phyloP scores from a whole-genome alignment of 2,113 vertebrate genomes.

The Eubucco bourcierii region DNA sequence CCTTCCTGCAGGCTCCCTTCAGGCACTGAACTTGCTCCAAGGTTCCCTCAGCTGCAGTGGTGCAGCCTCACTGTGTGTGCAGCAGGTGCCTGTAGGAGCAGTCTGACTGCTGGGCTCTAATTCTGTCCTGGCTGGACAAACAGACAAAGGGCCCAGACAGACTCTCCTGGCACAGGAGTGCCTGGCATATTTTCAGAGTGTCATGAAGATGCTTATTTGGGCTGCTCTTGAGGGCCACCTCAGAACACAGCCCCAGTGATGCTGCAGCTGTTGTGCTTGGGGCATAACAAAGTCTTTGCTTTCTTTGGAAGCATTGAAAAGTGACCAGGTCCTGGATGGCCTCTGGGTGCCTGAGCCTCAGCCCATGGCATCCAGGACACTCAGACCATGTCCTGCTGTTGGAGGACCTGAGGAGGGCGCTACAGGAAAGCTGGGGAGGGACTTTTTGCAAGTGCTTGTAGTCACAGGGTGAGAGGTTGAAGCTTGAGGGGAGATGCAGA shows the following conservation, averaged over 20 bases:
- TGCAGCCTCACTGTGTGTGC: background rate
- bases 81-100: background rate
- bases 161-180: conserved; percentile 45
- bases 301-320: conserved; percentile 60
- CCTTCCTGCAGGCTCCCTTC: too few species aligned
- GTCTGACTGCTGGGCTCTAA: conserved; percentile 28
- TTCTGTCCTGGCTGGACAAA: conserved; percentile 55
- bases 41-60: background rate
- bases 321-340: conserved; percentile 32
- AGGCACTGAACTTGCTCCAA: background rate
- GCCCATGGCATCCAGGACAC: background rate
- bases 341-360: conserved; percentile 2
- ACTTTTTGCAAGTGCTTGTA: too few species aligned
- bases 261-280: conserved; percentile 60
- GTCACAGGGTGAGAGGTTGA: too few species aligned
- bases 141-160: conserved; percentile 18
- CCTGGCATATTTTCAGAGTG: conserved; percentile 55
- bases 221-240: conserved; percentile 41
- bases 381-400: background rate
- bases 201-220: conserved; percentile 55
- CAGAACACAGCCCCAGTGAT: conserved; percentile 33
- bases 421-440: too few species aligned
- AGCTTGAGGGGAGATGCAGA: too few species aligned
- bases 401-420: background rate
- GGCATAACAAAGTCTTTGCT: conserved; percentile 62